Base-by-base conservation (phyloP, 2,797 vertebrate species). In the Pseudopleuronectes americanus region DNA sequence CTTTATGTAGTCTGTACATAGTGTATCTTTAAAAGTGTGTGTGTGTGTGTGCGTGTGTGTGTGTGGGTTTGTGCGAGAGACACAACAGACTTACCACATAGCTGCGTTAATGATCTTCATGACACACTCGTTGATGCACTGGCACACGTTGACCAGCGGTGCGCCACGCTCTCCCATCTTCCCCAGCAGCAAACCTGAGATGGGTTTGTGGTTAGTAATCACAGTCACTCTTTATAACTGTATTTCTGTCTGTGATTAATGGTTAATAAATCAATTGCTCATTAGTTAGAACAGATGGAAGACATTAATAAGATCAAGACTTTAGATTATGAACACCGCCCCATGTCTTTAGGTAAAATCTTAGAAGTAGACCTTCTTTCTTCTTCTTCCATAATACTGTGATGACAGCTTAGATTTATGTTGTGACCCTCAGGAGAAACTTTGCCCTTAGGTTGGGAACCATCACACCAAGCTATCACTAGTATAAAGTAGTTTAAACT, bases 21-120 rank as follows among this genome's bases (percentile, higher is more conserved):
- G 53, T 19, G 8, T 26, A 26, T 6, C 26, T 60, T 24, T 19
- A 5, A 23, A 2, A 0, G 55, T 60, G 28, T 19, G 19, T 55
- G 57, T 14, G 28, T 48, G 47, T 57, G 57, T 12, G 17, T 55
- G 12, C 31, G 16, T 60, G 28, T 19, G 26, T 51, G 45, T 52
- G 48, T 9, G 47, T 16, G 52, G 21, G 45, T 22, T 64, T 26
- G 26, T 51, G 45, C 48, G 64, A 4, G 41, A 31, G 49, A 10
- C 26, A 28, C 49, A 16, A 21, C 14, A 9, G n/a, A 26, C 89
- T 84, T 58, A 97, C 96, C 96, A 97, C 83, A 96, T 96, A 0
- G 96, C 96, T 58, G 96, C 94, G 0, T 96, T 96, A 66, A 97
- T 96, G 57, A 96, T 96, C 92, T 96, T 96, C 96, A 97, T 97